Evolutionary conservation across 2,888 invertebrate genomes (phyloP).

Genomic region (Drosophila imparisetae): DNA sequence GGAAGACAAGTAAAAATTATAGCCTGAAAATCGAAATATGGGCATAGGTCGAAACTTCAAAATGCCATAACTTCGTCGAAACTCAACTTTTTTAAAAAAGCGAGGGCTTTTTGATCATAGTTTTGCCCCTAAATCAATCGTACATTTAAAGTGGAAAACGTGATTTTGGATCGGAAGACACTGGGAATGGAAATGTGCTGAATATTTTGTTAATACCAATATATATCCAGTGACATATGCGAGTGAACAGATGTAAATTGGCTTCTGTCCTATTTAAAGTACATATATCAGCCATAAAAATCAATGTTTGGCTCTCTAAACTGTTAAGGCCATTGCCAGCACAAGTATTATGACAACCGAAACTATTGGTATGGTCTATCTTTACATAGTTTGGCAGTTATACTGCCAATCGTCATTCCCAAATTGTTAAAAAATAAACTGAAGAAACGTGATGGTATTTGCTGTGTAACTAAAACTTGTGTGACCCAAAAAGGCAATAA

Average conservation of each 20-base stretch:
- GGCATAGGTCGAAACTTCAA: too few relatives aligned
- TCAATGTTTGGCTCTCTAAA: background rate
- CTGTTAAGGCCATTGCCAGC: background rate
- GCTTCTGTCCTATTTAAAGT: background rate
- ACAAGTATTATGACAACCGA: background rate
- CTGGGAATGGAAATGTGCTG: constrained; percentile 10
- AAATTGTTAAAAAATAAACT: background rate
- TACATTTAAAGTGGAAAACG: too few relatives aligned
- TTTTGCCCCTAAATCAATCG: too few relatives aligned
- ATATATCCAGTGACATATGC: background rate
- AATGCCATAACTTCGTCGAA: too few relatives aligned
- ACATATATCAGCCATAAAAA: background rate
- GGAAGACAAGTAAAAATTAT: too few relatives aligned
- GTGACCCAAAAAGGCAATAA: constrained; percentile 13
- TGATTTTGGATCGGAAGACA: too few relatives aligned
- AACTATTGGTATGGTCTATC: background rate
- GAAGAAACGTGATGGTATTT: background rate
- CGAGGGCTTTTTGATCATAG: too few relatives aligned
- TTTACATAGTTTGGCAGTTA: background rate
- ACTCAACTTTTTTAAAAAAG: too few relatives aligned
- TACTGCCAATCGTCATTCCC: background rate
- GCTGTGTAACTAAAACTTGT: background rate
- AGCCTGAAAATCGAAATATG: too few relatives aligned
- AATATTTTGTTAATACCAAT: constrained; percentile 23
- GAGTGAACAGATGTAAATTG: constrained; percentile 7